Evolutionary conservation across 2,888 invertebrate species (phyloP).

Genomic region (Chirona hameri): DNA sequence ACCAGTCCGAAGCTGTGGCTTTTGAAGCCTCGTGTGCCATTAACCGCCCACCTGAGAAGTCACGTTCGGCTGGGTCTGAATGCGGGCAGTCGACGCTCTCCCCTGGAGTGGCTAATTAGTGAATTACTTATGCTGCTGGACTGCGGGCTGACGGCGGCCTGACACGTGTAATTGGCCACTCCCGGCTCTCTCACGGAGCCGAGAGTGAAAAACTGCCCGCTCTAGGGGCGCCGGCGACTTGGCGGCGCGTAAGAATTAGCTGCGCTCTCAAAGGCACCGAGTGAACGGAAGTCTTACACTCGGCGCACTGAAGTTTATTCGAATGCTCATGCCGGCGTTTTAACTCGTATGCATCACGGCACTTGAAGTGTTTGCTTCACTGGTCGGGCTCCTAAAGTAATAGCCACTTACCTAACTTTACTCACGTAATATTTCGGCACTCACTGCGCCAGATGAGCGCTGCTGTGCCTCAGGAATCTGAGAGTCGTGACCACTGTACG

Average conservation of each 20-base stretch:
- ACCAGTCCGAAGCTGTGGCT: not conserved
- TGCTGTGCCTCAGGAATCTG: too few species aligned
- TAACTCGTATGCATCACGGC: too few species aligned
- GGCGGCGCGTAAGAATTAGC: not conserved
- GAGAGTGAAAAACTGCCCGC: not conserved
- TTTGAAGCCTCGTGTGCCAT: not conserved
- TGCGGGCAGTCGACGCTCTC: not conserved
- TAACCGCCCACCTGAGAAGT: not conserved
- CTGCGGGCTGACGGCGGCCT: not conserved
- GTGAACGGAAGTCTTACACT: too few species aligned
- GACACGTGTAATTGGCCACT: slow-evolving; percentile 28
- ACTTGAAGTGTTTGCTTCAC: too few species aligned
- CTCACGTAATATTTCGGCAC: too few species aligned
- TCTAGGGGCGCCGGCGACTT: not conserved
- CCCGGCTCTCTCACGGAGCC: not conserved
- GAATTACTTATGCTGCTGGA: not conserved
- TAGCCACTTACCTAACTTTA: too few species aligned
- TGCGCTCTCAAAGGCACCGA: not conserved
- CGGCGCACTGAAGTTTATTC: too few species aligned
- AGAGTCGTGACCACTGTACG: too few species aligned
- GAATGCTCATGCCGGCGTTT: too few species aligned
- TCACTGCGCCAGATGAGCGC: too few species aligned
- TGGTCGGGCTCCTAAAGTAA: too few species aligned
- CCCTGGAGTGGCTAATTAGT: not conserved
- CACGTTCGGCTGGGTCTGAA: not conserved